A percentile compares a stretch with the other conserved stretches of the same genome.
phyloP scores from a whole-genome alignment of 2,888 invertebrate species.

The Eilema depressum region DNA sequence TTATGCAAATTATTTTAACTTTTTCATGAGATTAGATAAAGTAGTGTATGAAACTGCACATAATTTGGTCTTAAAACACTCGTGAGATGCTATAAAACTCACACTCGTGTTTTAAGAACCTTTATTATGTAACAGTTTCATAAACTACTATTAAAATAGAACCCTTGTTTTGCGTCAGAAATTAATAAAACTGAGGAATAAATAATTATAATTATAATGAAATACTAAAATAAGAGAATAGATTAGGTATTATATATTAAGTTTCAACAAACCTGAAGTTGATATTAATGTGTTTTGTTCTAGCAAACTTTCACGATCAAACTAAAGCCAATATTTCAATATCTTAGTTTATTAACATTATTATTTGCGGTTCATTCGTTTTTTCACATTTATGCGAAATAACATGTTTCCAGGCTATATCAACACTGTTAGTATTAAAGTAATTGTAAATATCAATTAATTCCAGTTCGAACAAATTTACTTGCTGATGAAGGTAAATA shows the following conservation, averaged over 20 bases:
- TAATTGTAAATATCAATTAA: too few species aligned
- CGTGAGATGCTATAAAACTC: too few species aligned
- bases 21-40: too few species aligned
- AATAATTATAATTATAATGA: background rate
- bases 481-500: background rate
- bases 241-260: too few species aligned
- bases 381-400: background rate
- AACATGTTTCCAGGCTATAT: background rate
- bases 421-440: background rate
- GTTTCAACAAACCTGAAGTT: too few species aligned
- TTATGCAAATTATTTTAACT: too few species aligned
- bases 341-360: background rate
- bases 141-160: too few species aligned
- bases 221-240: background rate
- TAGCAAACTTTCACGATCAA: background rate
- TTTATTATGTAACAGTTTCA: too few species aligned
- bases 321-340: background rate
- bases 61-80: too few species aligned
- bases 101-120: too few species aligned
- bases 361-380: background rate
- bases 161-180: background rate
- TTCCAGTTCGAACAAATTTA: background rate
- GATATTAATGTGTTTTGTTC: background rate
- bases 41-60: too few species aligned
- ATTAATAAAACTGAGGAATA: background rate